Evolutionary conservation across 2,113 vertebrate species (phyloP).

Genomic region (Scophthalmus maximus): DNA sequence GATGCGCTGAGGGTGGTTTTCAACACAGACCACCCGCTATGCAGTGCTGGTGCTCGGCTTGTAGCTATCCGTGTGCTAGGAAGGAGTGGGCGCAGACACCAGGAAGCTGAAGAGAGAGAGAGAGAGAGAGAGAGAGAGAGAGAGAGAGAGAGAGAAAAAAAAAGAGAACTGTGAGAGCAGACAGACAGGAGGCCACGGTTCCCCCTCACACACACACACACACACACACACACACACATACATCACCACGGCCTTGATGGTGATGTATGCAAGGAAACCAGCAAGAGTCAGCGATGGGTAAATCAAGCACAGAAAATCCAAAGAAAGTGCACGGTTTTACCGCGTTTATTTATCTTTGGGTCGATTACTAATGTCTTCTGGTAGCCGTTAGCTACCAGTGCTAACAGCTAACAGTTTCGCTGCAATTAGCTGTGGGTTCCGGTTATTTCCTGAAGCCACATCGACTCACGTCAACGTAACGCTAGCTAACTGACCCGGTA

Average conservation of each 20-base stretch:
- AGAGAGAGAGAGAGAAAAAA: too few species aligned
- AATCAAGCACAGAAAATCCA: constrained; percentile 59
- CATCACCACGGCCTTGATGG: constrained; percentile 98
- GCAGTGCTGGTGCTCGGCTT: constrained; percentile 59
- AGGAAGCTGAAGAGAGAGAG: constrained; percentile 65
- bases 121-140: too few species aligned
- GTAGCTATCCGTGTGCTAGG: constrained; percentile 35
- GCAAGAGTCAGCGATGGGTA: constrained; percentile 99
- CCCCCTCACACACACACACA: too few species aligned
- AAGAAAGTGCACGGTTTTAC: neutral
- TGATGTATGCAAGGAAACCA: constrained; percentile 99
- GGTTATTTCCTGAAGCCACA: constrained; percentile 32
- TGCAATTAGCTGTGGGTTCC: constrained; percentile 37
- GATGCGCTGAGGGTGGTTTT: constrained; percentile 70
- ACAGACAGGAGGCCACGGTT: constrained; percentile 77
- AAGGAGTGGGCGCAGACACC: constrained; percentile 31
- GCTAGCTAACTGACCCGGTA: constrained; percentile 8
- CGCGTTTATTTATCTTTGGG: neutral
- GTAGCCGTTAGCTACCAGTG: constrained; percentile 35
- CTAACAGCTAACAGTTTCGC: constrained; percentile 51
- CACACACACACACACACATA: constrained; percentile 82
- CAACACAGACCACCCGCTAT: constrained; percentile 62
- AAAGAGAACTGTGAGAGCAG: constrained; percentile 40
- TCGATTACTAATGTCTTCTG: neutral
- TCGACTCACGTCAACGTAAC: neutral